Evolutionary conservation across 2,888 invertebrate genomes (phyloP).

Genomic region (Clanis bilineata): DNA sequence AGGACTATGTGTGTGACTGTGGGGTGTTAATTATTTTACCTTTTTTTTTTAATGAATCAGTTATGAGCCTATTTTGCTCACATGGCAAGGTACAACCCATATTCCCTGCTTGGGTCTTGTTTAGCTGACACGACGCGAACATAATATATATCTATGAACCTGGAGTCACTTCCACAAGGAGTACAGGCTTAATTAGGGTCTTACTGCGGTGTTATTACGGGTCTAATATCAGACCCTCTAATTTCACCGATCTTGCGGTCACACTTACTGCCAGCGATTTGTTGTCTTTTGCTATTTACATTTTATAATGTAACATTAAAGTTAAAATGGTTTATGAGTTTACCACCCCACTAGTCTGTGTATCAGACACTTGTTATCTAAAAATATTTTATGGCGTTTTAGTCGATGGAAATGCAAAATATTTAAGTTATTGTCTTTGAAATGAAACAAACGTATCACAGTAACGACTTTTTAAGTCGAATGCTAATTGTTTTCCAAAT

Average conservation of each 20-base stretch:
- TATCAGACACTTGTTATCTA: neutral
- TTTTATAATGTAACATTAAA: neutral
- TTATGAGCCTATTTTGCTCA: neutral
- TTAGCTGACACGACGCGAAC: neutral
- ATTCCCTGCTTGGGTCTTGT: neutral
- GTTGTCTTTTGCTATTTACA: neutral
- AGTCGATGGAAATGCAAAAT: neutral
- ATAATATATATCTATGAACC: neutral
- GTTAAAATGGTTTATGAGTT: neutral
- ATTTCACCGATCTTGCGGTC: neutral
- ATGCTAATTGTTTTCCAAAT: neutral
- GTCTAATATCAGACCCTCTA: conserved; percentile 7
- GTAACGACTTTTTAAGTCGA: neutral
- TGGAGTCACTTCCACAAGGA: neutral
- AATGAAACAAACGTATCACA: neutral
- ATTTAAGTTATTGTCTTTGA: neutral
- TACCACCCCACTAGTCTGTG: no score
- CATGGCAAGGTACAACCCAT: neutral
- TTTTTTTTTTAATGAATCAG: no score
- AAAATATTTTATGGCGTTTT: neutral
- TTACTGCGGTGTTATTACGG: conserved; percentile 5
- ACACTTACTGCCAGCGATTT: neutral
- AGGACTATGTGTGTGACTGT: neutral
- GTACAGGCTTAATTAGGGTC: conserved; percentile 6
- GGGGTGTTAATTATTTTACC: no score